A percentile compares a stretch with the other conserved stretches of the same genome.
Evolutionary conservation across 2,113 vertebrate genomes (phyloP).

Genomic region (Cinclus cinclus): DNA sequence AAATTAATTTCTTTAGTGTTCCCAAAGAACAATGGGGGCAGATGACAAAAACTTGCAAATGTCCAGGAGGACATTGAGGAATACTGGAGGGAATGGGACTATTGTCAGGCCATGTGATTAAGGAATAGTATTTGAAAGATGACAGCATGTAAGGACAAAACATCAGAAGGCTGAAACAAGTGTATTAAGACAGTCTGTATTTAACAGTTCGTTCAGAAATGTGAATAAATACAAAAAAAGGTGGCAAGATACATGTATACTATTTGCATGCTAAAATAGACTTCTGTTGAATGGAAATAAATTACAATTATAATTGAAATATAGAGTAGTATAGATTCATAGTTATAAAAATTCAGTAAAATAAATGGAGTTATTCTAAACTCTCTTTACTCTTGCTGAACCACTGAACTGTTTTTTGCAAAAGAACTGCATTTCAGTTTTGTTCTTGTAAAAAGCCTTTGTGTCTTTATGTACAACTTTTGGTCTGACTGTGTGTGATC

Average conservation of each 20-base stretch:
- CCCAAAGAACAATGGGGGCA: slow-evolving; percentile 27
- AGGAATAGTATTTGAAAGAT: slow-evolving; percentile 18
- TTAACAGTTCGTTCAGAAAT: background rate
- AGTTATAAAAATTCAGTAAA: background rate
- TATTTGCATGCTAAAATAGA: background rate
- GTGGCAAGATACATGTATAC: background rate
- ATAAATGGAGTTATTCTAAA: background rate
- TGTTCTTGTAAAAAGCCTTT: background rate
- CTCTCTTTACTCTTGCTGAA: background rate
- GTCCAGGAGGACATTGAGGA: slow-evolving; percentile 40
- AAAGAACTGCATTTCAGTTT: background rate
- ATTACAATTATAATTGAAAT: background rate
- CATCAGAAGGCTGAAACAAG: background rate
- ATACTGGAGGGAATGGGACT: slow-evolving; percentile 21
- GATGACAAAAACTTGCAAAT: slow-evolving; percentile 58
- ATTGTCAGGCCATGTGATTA: slow-evolving; percentile 28
- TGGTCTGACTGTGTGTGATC: background rate
- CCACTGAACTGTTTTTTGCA: background rate
- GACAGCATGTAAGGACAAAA: background rate
- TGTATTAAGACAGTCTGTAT: background rate
- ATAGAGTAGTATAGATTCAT: background rate
- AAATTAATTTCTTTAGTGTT: slow-evolving; percentile 56
- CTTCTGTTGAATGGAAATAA: background rate
- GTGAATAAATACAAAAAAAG: background rate
- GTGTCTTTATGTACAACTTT: background rate